Percentiles rank a stretch among this genome's conserved stretches.
Evolutionary conservation across 2,113 vertebrate species (phyloP).

Genomic region (Urocolius indicus): DNA sequence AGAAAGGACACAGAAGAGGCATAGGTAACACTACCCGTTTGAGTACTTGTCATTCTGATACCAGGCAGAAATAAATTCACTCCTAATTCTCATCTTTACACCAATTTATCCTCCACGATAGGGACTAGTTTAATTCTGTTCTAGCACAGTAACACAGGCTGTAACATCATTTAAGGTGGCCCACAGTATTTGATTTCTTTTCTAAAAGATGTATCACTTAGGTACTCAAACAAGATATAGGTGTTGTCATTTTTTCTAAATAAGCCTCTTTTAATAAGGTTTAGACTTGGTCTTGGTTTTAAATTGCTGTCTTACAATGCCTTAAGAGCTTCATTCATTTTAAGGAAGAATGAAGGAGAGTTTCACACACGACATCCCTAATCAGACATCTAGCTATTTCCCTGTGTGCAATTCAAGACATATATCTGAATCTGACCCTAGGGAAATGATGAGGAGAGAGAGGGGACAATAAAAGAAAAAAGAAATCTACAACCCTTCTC

Average conservation of each 20-base stretch:
- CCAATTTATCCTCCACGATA: not conserved
- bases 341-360: not conserved
- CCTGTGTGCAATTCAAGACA: not conserved
- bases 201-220: not conserved
- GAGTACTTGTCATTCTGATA: not conserved
- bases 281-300: not conserved
- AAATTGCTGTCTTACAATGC: not conserved
- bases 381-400: not conserved
- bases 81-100: not conserved
- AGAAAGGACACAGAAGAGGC: no score
- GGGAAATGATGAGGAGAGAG: not conserved
- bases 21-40: not conserved
- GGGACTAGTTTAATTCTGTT: not conserved
- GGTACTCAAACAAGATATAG: not conserved
- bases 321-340: not conserved
- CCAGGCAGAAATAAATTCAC: not conserved
- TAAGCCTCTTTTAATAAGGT: not conserved
- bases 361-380: not conserved
- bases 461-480: not conserved
- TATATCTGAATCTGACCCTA: not conserved
- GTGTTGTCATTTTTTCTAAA: not conserved
- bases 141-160: not conserved
- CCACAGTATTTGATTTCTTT: not conserved
- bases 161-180: not conserved
- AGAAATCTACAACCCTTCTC: not conserved